phyloP scores from a whole-genome alignment of 1,140 invertebrate genomes.

The Muscidifurax raptorellus region DNA sequence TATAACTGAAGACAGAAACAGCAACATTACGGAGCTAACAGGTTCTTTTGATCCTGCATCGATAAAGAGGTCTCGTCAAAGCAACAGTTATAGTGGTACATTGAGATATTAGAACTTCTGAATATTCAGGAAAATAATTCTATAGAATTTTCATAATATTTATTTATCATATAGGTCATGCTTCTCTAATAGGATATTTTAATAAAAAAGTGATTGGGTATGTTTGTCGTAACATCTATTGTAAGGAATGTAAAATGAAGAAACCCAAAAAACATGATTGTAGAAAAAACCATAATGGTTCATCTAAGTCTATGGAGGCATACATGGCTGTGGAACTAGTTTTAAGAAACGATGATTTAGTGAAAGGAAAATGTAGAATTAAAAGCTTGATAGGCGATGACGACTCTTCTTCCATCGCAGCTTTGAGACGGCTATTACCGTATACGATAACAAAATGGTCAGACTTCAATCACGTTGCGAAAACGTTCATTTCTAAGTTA shows the following conservation, averaged over 20 bases:
- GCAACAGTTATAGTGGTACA: conserved; percentile 43
- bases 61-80: conserved; percentile 28
- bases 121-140: conserved; percentile 15
- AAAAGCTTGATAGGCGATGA: conserved; percentile 43
- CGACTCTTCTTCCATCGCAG: conserved; percentile 38
- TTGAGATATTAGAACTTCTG: background rate
- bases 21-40: conserved; percentile 19
- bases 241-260: conserved; percentile 28
- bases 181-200: conserved; percentile 30
- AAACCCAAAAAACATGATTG: conserved; percentile 11
- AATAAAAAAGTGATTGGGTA: conserved; percentile 13
- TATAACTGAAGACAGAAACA: background rate
- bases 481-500: conserved; percentile 35
- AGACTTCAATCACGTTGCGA: conserved; percentile 37
- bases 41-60: conserved; percentile 40
- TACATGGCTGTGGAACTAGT: conserved; percentile 39
- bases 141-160: conserved; percentile 2
- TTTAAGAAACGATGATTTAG: conserved; percentile 27
- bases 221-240: conserved; percentile 34
- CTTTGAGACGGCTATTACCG: conserved; percentile 24
- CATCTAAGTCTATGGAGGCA: conserved; percentile 41
- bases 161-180: conserved; percentile 29
- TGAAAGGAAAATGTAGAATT: conserved; percentile 23
- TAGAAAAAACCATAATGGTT: conserved; percentile 37
- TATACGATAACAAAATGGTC: conserved; percentile 40